These are phyloP conservation scores for Prietella phreatophila DNA, from an alignment of 2,113 vertebrate genomes.

Conservation along the genomic window DNA sequence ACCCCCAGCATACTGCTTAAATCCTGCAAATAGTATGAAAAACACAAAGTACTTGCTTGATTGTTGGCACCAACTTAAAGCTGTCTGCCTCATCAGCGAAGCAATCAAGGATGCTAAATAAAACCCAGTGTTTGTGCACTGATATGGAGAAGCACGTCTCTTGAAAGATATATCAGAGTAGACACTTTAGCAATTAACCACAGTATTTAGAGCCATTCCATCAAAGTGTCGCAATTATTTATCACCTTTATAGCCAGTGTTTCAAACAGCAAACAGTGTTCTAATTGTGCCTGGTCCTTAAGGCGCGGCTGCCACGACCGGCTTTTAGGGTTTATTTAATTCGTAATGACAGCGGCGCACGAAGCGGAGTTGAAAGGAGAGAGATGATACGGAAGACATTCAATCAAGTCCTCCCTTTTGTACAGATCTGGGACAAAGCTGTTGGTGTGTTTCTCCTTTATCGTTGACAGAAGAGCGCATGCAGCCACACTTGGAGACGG, in stretches of 20 bases:
- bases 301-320: slow-evolving; percentile 27
- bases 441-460: slow-evolving; percentile 34
- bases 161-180: slow-evolving; percentile 34
- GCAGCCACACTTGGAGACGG: slow-evolving; percentile 2
- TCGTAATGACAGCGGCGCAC: slow-evolving; percentile 52
- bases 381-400: slow-evolving; percentile 36
- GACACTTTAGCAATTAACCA: slow-evolving; percentile 41
- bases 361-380: slow-evolving; percentile 40
- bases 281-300: slow-evolving; percentile 43
- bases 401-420: slow-evolving; percentile 42
- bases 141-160: slow-evolving; percentile 20
- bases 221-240: slow-evolving; percentile 42
- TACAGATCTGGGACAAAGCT: slow-evolving; percentile 49
- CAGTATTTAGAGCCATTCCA: slow-evolving; percentile 32
- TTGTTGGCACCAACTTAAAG: slow-evolving; percentile 31
- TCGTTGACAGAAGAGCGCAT: slow-evolving; percentile 17
- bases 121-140: slow-evolving; percentile 4
- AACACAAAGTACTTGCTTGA: slow-evolving; percentile 32
- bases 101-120: slow-evolving; percentile 37
- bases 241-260: slow-evolving; percentile 43
- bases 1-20: slow-evolving; percentile 1
- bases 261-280: slow-evolving; percentile 39
- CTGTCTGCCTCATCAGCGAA: slow-evolving; percentile 40
- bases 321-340: slow-evolving; percentile 48
- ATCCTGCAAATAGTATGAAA: slow-evolving; percentile 20